These are phyloP conservation scores for Mareca penelope DNA, from an alignment of 2,797 vertebrate species.

Conservation along the genomic window DNA sequence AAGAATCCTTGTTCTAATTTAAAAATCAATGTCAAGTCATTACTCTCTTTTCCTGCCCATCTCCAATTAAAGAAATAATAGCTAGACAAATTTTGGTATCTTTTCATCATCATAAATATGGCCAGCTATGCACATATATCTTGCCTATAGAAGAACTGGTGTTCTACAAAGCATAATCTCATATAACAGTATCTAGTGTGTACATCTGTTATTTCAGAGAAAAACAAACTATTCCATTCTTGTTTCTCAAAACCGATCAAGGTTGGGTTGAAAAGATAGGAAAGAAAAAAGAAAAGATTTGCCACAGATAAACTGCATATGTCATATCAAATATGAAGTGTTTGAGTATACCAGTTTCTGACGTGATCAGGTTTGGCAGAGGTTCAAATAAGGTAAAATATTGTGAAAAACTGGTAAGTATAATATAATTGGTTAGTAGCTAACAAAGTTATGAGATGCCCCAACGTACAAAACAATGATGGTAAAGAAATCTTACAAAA, in stretches of 20 bases:
- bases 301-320: neutral
- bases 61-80: neutral
- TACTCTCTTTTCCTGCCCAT: neutral
- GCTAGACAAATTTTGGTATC: neutral
- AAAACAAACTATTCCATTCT: neutral
- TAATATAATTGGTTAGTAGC: neutral
- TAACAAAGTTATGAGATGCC: neutral
- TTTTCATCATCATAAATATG: neutral
- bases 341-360: neutral
- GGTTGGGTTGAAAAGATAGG: neutral
- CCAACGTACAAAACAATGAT: neutral
- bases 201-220: neutral
- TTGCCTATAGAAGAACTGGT: neutral
- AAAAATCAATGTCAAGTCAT: neutral
- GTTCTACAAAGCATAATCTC: neutral
- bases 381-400: neutral
- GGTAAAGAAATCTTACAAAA: neutral
- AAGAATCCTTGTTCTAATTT: neutral
- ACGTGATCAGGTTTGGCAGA: neutral
- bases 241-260: neutral
- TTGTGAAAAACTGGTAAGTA: neutral
- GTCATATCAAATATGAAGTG: neutral
- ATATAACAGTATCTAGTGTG: neutral
- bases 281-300: neutral
- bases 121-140: neutral